These are phyloP conservation scores for Thalassaphorura encarpata DNA, from an alignment of 1,140 invertebrate genomes.

Conservation along the genomic window DNA sequence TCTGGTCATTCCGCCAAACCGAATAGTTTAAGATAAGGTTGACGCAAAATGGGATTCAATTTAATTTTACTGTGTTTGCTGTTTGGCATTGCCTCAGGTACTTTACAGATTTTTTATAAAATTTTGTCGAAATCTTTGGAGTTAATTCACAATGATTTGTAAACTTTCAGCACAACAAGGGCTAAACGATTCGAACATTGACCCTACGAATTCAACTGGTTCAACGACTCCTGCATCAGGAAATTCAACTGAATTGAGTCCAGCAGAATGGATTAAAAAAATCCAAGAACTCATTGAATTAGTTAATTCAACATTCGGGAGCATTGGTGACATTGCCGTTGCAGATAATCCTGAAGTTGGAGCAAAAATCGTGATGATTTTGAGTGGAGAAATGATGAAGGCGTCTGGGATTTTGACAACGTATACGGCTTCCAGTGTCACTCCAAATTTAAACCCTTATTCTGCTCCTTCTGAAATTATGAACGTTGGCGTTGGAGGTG, in stretches of 20 bases:
- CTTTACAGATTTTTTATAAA: not conserved
- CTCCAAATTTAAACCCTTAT: no score
- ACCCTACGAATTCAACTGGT: not conserved
- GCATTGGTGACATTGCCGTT: not conserved
- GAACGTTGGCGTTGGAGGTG: not conserved
- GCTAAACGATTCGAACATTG: not conserved
- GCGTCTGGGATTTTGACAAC: not conserved
- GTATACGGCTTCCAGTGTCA: not conserved
- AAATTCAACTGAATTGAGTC: not conserved
- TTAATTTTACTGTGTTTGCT: no score
- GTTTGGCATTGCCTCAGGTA: not conserved
- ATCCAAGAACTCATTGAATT: not conserved
- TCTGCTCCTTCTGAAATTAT: no score
- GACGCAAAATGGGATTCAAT: no score
- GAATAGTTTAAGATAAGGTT: no score
- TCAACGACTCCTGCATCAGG: not conserved
- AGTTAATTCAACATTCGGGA: not conserved
- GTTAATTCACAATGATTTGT: not conserved
- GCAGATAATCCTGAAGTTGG: not conserved
- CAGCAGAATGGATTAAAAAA: not conserved
- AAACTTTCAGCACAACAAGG: not conserved
- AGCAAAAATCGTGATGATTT: not conserved
- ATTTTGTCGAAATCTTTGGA: not conserved
- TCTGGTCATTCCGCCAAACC: no score
- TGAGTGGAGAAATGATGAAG: not conserved